These are phyloP conservation scores for Pyrgus malvae DNA, from an alignment of 2,888 invertebrate genomes.

Conservation along the genomic window DNA sequence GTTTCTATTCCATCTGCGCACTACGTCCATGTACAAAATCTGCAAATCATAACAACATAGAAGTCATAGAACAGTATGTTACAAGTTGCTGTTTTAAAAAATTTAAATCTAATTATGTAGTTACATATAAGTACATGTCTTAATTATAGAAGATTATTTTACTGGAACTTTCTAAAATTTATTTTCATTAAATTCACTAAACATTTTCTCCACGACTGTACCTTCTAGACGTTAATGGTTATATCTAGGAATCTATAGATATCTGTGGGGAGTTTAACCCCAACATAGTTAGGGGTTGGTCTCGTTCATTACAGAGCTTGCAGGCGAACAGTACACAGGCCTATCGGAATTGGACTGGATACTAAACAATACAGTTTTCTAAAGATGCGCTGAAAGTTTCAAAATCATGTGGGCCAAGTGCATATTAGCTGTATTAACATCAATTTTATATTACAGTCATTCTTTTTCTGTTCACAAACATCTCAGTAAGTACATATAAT, in stretches of 20 bases:
- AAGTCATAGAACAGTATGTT: too few relatives aligned
- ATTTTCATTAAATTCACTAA: too few relatives aligned
- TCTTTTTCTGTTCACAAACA: constrained; percentile 47
- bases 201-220: constrained; percentile 15
- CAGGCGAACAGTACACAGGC: constrained; percentile 31
- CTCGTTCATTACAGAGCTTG: constrained; percentile 4
- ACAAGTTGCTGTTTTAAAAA: too few relatives aligned
- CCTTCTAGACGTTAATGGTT: background rate
- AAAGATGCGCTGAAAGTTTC: background rate
- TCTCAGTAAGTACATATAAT: constrained; percentile 47
- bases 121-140: too few relatives aligned
- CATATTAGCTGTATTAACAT: constrained; percentile 45
- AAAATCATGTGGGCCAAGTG: constrained; percentile 47
- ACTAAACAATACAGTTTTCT: too few relatives aligned
- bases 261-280: background rate
- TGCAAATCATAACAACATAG: too few relatives aligned
- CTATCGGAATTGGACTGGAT: too few relatives aligned
- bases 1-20: too few relatives aligned
- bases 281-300: background rate
- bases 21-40: too few relatives aligned
- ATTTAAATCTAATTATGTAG: too few relatives aligned
- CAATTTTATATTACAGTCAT: constrained; percentile 52
- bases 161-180: too few relatives aligned
- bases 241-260: constrained; percentile 5
- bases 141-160: too few relatives aligned